phyloP scores from a whole-genome alignment of 2,888 invertebrate genomes.

The Mechanitis mazaeus region DNA sequence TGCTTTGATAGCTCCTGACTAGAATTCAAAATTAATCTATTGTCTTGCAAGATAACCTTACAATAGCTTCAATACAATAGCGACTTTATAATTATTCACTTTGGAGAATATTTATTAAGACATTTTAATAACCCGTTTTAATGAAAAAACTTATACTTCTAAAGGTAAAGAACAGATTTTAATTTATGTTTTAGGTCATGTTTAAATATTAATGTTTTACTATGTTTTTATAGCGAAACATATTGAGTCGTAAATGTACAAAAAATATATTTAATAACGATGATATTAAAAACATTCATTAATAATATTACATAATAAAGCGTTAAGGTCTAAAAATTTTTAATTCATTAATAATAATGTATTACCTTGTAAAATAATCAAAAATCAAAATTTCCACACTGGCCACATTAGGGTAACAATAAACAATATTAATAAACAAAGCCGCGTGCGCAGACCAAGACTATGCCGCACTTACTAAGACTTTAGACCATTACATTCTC shows the following conservation, averaged over 20 bases:
- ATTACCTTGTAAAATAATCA: neutral
- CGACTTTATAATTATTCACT: slow-evolving; percentile 14
- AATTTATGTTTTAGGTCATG: too few species aligned
- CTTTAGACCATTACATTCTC: slow-evolving; percentile 33
- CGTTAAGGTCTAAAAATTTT: too few species aligned
- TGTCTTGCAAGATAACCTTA: slow-evolving; percentile 25
- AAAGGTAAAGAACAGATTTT: too few species aligned
- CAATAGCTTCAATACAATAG: slow-evolving; percentile 18
- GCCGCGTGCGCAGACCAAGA: slow-evolving; percentile 36
- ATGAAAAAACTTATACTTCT: slow-evolving; percentile 2
- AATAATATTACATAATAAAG: too few species aligned
- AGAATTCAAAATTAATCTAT: slow-evolving; percentile 28
- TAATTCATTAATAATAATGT: neutral
- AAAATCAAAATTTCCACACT: neutral
- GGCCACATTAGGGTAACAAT: neutral
- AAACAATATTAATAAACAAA: slow-evolving; percentile 9
- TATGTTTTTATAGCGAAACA: too few species aligned
- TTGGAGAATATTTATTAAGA: slow-evolving; percentile 14
- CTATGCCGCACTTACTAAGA: slow-evolving; percentile 35
- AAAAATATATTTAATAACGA: too few species aligned
- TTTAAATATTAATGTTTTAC: too few species aligned
- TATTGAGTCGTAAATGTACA: too few species aligned
- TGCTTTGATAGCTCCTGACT: slow-evolving; percentile 18
- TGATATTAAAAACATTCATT: too few species aligned
- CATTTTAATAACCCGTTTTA: slow-evolving; percentile 11